Evolutionary conservation across 64 coral and sea anemone species (phyloP), one percentile per base, ranked within the genome.

Genomic region (Stichodactyla mertensii): DNA sequence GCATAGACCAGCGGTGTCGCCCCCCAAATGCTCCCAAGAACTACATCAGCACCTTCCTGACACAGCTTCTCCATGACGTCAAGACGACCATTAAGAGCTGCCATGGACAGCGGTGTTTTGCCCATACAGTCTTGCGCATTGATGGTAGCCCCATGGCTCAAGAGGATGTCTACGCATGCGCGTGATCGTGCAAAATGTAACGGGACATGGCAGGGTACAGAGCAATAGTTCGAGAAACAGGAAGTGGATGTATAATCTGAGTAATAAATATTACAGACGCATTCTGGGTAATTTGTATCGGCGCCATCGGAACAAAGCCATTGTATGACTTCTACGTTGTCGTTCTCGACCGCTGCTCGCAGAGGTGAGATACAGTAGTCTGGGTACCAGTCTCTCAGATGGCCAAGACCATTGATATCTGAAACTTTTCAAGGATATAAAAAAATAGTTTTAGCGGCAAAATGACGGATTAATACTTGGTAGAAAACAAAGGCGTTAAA

Each of bases 41-140:
- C 74, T 9, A 94, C 79, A 55, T 60, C 23, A 52, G 89, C 93
- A 53, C 89, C 89, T 69, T 57, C 20, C 14, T 70, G 16, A 45
- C 93, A 95, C 19, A 95, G 82, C 16, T 86, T 57, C 19, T 86
- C 60, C 93, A 91, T 86, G 18, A 95, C 86, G 18, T 88, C 93
- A 19, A 82, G 77, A 6, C 86, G 89, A 4, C 93, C 86, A 77
- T 71, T 78, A 27, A 95, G 61, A 28, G 89, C 88, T 88, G 93
- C 89, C 86, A 91, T 91, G 53, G 89, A 91, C 56, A 94, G 87
- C 10, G 93, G 93, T 13, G 93, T 94, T 57, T 94, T 94, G 19
- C 93, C 82, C 71, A 94, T 91, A 26, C 93, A 95, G 66, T 95
- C 93, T 89, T 95, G 93, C 58, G 90, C 77, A 14, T 87, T 84